Conservation (phyloP, 2,888 invertebrate genomes). For the Lasioglossum morio region DNA sequence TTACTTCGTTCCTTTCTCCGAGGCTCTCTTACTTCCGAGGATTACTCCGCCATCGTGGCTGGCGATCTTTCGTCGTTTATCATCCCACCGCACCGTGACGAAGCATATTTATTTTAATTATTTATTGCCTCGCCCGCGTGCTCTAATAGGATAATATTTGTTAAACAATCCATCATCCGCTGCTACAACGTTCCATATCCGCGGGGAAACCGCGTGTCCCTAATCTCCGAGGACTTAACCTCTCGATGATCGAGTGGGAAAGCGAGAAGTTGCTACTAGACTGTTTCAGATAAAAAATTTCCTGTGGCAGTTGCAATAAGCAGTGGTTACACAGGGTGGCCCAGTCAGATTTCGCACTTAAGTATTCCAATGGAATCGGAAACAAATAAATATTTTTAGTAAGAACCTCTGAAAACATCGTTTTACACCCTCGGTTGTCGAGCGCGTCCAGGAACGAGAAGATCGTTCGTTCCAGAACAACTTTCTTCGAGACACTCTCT, state of each 20-base stretch:
- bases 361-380: too few species aligned
- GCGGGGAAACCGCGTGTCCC: background rate
- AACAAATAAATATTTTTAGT: background rate
- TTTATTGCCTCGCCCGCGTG: background rate
- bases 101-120: constrained; percentile 1
- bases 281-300: background rate
- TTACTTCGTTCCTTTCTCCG: constrained; percentile 27
- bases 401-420: background rate
- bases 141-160: constrained; percentile 2
- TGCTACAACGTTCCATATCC: background rate
- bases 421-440: background rate
- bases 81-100: background rate
- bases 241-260: background rate
- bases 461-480: constrained; percentile 1
- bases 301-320: too few species aligned
- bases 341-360: background rate
- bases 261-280: background rate
- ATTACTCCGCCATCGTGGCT: background rate
- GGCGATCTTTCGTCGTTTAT: constrained; percentile 12
- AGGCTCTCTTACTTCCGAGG: background rate
- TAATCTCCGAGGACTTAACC: background rate
- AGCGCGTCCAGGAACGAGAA: background rate
- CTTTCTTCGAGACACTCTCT: constrained; percentile 8
- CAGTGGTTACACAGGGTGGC: background rate
- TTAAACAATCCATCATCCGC: background rate